Evolutionary conservation across 2,113 vertebrate genomes (phyloP).

Genomic region (Rhodinocichla rosea): DNA sequence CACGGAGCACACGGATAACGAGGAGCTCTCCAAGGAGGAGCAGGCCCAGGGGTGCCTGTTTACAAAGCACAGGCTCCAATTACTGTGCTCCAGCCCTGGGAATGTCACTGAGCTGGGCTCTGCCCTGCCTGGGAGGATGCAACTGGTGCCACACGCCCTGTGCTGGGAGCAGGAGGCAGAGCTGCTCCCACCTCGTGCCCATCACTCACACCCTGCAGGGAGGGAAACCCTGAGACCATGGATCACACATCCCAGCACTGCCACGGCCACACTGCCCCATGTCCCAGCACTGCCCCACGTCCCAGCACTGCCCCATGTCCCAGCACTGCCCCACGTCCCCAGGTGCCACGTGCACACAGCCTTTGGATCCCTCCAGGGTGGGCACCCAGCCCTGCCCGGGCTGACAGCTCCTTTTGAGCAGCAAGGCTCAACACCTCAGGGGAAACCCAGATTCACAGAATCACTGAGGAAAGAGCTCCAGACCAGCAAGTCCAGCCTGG

Average conservation of each 20-base stretch:
- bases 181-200: rapidly evolving
- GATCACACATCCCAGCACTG: background rate
- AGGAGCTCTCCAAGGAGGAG: background rate
- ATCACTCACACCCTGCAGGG: rapidly evolving
- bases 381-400: background rate
- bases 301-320: too few relatives aligned
- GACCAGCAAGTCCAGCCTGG: rapidly evolving
- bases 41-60: background rate
- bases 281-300: too few relatives aligned
- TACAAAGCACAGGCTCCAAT: background rate
- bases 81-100: background rate
- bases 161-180: rapidly evolving
- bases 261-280: too few relatives aligned
- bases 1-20: rapidly evolving
- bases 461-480: background rate
- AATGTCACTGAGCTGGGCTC: background rate
- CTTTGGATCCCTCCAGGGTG: rapidly evolving
- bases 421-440: background rate
- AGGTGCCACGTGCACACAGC: rapidly evolving
- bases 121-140: background rate
- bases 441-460: too few relatives aligned
- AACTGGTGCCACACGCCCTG: background rate
- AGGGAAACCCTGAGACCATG: background rate
- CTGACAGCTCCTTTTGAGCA: rapidly evolving
- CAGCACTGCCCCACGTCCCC: background rate